Evolutionary conservation across 2,113 vertebrate genomes (phyloP).

Genomic region (Arenaria interpres): DNA sequence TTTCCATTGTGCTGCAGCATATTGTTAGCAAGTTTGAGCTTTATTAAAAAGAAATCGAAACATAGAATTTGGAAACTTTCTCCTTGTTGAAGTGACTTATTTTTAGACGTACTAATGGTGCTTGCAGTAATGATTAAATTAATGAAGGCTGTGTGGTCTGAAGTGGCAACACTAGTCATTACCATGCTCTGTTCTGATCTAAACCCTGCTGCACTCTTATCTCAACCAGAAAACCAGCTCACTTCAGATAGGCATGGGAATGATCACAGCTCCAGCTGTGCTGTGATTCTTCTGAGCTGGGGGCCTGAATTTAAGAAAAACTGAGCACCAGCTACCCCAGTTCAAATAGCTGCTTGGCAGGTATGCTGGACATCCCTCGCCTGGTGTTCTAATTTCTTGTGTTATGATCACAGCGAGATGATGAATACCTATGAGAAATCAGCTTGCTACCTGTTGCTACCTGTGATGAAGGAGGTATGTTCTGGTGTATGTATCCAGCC

Average conservation of each 20-base stretch:
- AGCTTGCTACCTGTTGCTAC: not conserved
- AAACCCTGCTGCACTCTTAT: not conserved
- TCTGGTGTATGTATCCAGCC: not conserved
- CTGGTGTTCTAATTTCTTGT: not conserved
- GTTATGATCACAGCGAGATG: not conserved
- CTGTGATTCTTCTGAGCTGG: not conserved
- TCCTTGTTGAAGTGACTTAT: not conserved
- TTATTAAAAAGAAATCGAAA: constrained; percentile 25
- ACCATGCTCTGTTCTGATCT: not conserved
- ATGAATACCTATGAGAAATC: not conserved
- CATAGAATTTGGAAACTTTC: not conserved
- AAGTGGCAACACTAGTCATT: not conserved
- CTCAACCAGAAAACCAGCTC: not conserved
- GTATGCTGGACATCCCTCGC: too few species aligned
- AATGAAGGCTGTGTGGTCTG: not conserved
- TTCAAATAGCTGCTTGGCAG: not conserved
- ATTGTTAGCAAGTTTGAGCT: not conserved
- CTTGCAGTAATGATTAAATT: not conserved
- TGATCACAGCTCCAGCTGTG: not conserved
- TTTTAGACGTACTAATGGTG: not conserved
- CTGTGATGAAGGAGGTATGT: not conserved
- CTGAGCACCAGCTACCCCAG: not conserved
- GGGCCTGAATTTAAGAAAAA: too few species aligned
- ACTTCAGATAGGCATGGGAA: not conserved
- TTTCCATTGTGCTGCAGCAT: constrained; percentile 12